These are phyloP conservation scores for Germaria angustata DNA, from an alignment of 2,888 invertebrate species.

Conservation along the genomic window DNA sequence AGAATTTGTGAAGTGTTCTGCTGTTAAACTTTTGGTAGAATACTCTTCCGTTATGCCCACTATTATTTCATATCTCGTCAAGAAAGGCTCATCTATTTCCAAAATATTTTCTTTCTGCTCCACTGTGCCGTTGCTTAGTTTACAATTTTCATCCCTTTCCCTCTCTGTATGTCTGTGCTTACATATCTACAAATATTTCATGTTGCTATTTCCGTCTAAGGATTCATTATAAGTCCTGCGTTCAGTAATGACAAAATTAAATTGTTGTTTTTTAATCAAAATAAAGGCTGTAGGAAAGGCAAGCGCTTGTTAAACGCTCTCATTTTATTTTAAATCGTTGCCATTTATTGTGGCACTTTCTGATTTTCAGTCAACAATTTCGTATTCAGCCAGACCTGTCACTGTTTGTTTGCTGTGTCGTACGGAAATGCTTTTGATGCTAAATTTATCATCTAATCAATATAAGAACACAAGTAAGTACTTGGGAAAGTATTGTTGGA, in stretches of 20 bases:
- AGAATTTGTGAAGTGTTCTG: too few species aligned
- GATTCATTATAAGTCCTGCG: slow-evolving; percentile 11
- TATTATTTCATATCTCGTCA: too few species aligned
- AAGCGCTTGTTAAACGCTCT: neutral
- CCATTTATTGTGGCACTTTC: neutral
- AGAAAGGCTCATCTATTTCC: too few species aligned
- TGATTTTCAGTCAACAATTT: too few species aligned
- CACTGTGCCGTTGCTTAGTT: neutral
- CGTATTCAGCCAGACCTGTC: neutral
- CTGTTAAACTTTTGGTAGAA: too few species aligned
- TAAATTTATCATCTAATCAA: slow-evolving; percentile 57
- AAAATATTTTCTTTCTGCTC: too few species aligned
- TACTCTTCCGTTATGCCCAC: too few species aligned
- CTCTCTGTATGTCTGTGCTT: neutral
- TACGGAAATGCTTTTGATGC: neutral
- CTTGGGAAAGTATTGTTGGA: slow-evolving; percentile 29
- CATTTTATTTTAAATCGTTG: neutral
- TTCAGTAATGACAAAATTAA: slow-evolving; percentile 43
- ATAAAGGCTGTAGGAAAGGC: neutral
- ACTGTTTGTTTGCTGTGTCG: neutral
- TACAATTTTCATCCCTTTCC: neutral
- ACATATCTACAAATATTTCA: neutral
- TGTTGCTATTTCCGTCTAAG: slow-evolving; percentile 16
- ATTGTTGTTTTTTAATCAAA: slow-evolving; percentile 49
- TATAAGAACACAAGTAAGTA: slow-evolving; percentile 44